These are phyloP conservation scores for Phaenicophaeus curvirostris DNA, from an alignment of 2,797 vertebrate genomes.

Conservation along the genomic window DNA sequence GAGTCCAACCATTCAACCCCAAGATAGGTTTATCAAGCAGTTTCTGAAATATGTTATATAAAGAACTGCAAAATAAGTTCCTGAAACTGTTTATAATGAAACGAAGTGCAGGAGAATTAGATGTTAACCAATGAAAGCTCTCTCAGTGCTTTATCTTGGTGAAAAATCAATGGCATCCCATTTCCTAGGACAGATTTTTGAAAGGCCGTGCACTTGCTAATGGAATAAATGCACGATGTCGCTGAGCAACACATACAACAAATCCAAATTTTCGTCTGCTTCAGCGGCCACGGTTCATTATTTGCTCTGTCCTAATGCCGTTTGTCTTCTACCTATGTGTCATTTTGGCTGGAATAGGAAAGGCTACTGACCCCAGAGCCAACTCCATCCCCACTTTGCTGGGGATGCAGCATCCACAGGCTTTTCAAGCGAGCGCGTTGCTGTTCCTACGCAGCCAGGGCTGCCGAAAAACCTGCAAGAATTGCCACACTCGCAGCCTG, in stretches of 20 bases:
- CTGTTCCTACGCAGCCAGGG: not conserved
- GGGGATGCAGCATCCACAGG: rapidly evolving
- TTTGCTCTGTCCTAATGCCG: not conserved
- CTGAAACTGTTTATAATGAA: not conserved
- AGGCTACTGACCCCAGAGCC: not conserved
- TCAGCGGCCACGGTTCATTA: not conserved
- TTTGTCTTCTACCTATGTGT: not conserved
- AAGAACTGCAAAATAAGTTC: not conserved
- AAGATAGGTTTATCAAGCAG: too few relatives aligned
- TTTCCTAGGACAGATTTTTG: not conserved
- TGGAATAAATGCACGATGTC: not conserved
- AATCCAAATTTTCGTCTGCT: not conserved
- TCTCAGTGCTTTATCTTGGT: not conserved
- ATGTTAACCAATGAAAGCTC: not conserved
- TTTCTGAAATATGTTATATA: not conserved
- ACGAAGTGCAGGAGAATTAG: too few relatives aligned
- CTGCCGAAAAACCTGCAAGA: not conserved
- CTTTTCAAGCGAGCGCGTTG: rapidly evolving
- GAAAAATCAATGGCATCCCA: not conserved
- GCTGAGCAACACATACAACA: not conserved
- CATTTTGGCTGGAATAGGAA: not conserved
- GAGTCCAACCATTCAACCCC: too few relatives aligned
- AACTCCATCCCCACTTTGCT: rapidly evolving
- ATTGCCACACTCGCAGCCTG: not conserved
- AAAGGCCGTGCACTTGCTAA: too few relatives aligned